Evolutionary conservation across 2,113 vertebrate genomes (phyloP).

Genomic region (Talpa occidentalis): DNA sequence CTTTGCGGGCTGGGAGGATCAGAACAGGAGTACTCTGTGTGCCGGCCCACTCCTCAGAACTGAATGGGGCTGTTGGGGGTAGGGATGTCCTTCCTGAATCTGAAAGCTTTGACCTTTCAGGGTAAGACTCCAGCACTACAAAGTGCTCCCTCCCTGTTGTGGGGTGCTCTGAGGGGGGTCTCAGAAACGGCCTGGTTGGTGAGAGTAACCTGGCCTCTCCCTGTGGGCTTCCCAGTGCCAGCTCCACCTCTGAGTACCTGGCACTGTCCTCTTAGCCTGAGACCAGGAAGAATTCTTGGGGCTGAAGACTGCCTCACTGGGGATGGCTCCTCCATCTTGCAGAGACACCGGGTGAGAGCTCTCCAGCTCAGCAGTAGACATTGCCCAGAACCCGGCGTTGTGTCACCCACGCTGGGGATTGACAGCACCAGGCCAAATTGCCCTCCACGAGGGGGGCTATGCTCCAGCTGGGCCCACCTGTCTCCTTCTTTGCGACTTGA

Average conservation of each 20-base stretch:
- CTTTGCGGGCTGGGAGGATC: not conserved
- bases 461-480: no score
- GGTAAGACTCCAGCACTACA: not conserved
- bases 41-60: not conserved
- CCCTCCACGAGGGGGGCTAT: not conserved
- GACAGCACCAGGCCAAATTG: not conserved
- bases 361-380: not conserved
- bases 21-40: not conserved
- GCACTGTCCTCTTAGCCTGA: fast-evolving
- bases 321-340: not conserved
- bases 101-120: not conserved
- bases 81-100: not conserved
- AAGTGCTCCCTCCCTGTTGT: no score
- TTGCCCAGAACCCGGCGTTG: not conserved
- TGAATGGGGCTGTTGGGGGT: not conserved
- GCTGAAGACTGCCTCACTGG: not conserved
- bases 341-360: not conserved
- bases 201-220: not conserved
- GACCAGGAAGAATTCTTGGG: not conserved
- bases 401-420: not conserved
- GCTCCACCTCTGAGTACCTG: not conserved
- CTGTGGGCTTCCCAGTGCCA: not conserved
- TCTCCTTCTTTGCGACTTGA: no score
- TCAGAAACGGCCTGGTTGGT: not conserved
- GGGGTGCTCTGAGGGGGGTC: no score